Evolutionary conservation across 2,888 invertebrate species (phyloP), one percentile per base, ranked within the genome.

Genomic region (Bellardia pandia): DNA sequence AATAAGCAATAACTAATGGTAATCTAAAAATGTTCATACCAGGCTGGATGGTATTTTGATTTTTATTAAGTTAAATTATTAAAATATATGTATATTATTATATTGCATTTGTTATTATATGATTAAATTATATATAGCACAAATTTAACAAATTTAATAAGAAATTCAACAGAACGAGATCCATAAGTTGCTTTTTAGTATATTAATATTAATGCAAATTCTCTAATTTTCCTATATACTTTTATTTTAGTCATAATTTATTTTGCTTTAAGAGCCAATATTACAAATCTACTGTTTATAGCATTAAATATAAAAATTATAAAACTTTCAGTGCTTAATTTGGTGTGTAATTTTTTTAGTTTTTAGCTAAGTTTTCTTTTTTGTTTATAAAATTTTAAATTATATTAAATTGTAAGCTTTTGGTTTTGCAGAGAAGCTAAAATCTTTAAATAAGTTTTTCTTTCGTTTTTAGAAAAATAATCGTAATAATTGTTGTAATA

Each of bases 271-370:
- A 58, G 6, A 78, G 68, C 68, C 78, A 45, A 66, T 53, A 40
- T 30, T 79, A 37, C 42, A 62, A 56, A 23, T 13, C 45, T 62
- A 48, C 33, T n/a, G 14, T 74, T 30, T 30, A 5, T 37, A 45
- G 11, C 13, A 23, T 11, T 23, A 68, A 23, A 33, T 76, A 60
- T 62, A 14, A 40, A 58, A 62, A 58, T 23, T 71, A 11, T 64
- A 51, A 51, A 60, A 60, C 45, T 76, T 58, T 0, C 68, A 86
- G 80, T 86, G 87, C 87, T 85, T 69, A 85, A 81, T 85, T 87
- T 87, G 87, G 77, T 48, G 16, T 6, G 8, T 71, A 4, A 5
- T 7, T 56, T 64, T 51, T 60, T 53, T 56, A 14, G 53, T 11
- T 3, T 7, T 56, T 66, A 75, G 37, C 23, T 23, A 86, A 68